phyloP scores from a whole-genome alignment of 2,113 vertebrate genomes.

The Empidonax traillii region DNA sequence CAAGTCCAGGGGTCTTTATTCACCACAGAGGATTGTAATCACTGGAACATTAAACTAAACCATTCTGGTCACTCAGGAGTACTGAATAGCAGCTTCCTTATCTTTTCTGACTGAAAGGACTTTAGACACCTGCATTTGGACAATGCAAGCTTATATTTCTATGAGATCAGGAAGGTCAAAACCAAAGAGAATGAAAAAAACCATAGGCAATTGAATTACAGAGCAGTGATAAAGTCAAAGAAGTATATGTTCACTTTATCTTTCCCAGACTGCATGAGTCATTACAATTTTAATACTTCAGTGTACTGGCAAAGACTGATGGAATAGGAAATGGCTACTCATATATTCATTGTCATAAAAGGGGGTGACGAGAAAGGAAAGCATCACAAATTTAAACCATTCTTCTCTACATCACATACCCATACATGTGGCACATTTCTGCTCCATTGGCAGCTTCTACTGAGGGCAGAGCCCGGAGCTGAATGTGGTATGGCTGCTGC shows the following conservation, averaged over 20 bases:
- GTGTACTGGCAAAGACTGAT: constrained; percentile 9
- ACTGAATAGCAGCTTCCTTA: not conserved
- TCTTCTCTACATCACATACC: not conserved
- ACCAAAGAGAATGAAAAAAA: not conserved
- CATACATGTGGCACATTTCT: not conserved
- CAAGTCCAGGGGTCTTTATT: not conserved
- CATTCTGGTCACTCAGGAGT: not conserved
- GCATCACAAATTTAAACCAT: not conserved
- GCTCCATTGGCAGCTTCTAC: not conserved
- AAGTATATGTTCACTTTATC: constrained; percentile 13
- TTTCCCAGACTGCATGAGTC: constrained; percentile 13
- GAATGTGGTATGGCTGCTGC: not conserved
- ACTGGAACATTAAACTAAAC: not conserved
- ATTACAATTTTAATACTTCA: constrained; percentile 47
- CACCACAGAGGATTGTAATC: not conserved
- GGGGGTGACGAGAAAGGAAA: not conserved
- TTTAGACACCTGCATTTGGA: not conserved
- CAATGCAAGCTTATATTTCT: not conserved
- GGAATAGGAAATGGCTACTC: not conserved
- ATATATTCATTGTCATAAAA: not conserved
- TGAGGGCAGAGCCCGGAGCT: not conserved
- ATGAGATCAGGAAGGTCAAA: constrained; percentile 1
- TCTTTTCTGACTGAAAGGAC: not conserved
- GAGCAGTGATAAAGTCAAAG: constrained; percentile 39
- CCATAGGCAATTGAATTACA: constrained; percentile 2